Percentiles rank a stretch among this genome's conserved stretches.
phyloP scores from a whole-genome alignment of 2,797 vertebrate species.

The Hippopotamyrus pictus region DNA sequence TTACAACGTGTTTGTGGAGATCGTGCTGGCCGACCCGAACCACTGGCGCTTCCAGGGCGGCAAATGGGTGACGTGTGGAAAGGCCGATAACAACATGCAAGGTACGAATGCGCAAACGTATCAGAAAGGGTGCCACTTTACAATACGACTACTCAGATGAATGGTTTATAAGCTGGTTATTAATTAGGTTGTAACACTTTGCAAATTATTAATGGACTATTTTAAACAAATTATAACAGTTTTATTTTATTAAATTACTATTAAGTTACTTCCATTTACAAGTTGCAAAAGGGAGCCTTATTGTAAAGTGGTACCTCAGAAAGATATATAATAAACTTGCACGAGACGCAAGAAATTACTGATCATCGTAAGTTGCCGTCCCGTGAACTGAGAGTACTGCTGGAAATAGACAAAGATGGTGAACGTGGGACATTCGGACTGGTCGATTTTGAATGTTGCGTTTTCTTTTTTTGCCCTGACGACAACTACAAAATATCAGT shows the following conservation, averaged over 20 bases:
- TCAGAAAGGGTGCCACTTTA: neutral
- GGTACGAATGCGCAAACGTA: slow-evolving; percentile 55
- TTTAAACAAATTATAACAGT: neutral
- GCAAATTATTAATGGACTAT: neutral
- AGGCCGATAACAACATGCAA: slow-evolving; percentile 98
- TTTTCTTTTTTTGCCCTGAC: neutral
- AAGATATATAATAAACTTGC: neutral
- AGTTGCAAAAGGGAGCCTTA: neutral
- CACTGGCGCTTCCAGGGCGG: slow-evolving; percentile 98
- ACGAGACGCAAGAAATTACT: neutral
- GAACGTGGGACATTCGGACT: neutral
- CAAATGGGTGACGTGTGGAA: slow-evolving; percentile 97
- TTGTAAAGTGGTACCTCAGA: neutral
- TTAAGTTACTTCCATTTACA: neutral
- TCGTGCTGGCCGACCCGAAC: slow-evolving; percentile 90
- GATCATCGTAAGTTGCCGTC: neutral
- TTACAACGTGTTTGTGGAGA: slow-evolving; percentile 95
- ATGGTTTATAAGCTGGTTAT: neutral
- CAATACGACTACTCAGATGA: neutral
- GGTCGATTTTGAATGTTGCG: neutral
- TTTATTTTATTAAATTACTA: neutral
- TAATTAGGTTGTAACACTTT: neutral
- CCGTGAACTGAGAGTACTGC: neutral
- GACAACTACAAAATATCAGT: neutral
- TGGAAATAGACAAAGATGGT: neutral